These are phyloP conservation scores for Erpetoichthys calabaricus DNA, from an alignment of 2,797 vertebrate species.

Conservation along the genomic window DNA sequence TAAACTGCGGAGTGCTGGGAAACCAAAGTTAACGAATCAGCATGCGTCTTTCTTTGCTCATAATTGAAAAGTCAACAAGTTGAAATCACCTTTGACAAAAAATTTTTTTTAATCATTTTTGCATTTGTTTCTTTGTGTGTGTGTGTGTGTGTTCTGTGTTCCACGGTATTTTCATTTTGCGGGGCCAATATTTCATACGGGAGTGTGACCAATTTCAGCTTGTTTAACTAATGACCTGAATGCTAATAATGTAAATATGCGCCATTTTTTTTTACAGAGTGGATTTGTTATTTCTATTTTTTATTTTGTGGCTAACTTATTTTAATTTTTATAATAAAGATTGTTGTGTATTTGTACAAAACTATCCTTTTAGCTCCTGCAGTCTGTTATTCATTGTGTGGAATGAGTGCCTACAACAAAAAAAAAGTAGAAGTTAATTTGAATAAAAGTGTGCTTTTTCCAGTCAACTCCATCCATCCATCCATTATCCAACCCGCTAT, in stretches of 20 bases:
- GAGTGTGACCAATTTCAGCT: slow-evolving; percentile 82
- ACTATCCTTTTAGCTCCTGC: slow-evolving; percentile 15
- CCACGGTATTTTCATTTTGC: slow-evolving; percentile 41
- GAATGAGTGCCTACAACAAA: too few relatives aligned
- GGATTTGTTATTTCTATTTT: slow-evolving; percentile 73
- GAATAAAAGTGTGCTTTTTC: too few relatives aligned
- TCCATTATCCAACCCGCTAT: too few relatives aligned
- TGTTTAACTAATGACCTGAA: slow-evolving; percentile 47
- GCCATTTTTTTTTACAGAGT: slow-evolving; percentile 82
- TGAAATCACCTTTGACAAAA: too few relatives aligned
- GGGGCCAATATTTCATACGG: slow-evolving; percentile 75
- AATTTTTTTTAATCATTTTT: slow-evolving; percentile 31
- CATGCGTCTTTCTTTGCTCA: too few relatives aligned
- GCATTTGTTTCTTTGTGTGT: slow-evolving; percentile 43
- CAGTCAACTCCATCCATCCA: too few relatives aligned
- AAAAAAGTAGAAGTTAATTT: too few relatives aligned
- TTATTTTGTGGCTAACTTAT: slow-evolving; percentile 89
- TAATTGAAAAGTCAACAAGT: too few relatives aligned
- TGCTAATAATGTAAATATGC: slow-evolving; percentile 47
- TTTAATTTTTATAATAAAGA: slow-evolving; percentile 81
- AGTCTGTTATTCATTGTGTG: not conserved
- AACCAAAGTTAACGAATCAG: too few relatives aligned
- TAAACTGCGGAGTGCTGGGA: too few relatives aligned
- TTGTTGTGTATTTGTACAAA: slow-evolving; percentile 69
- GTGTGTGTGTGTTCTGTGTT: slow-evolving; percentile 41